Evolutionary conservation across 1,140 invertebrate genomes (phyloP).

Genomic region (Formica selysi): DNA sequence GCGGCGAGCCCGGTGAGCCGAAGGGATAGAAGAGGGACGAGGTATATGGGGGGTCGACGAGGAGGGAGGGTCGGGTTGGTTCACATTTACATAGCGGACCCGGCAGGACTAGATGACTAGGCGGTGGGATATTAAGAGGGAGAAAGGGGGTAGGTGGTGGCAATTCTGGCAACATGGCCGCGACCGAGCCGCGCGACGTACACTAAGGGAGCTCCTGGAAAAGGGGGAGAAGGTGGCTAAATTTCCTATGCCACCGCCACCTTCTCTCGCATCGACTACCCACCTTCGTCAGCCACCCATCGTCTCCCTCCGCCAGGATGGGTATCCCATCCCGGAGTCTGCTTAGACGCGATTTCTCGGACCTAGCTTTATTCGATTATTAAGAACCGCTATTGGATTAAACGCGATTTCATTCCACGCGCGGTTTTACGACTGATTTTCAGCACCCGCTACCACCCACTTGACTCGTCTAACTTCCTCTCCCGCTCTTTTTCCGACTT

Average conservation of each 20-base stretch:
- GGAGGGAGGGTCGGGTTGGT: slow-evolving; percentile 79
- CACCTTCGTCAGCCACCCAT: slow-evolving; percentile 55
- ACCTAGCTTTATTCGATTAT: slow-evolving; percentile 85
- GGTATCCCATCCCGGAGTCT: slow-evolving; percentile 69
- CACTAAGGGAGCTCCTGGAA: slow-evolving; percentile 78
- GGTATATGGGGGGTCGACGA: slow-evolving; percentile 73
- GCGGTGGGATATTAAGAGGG: slow-evolving; percentile 84
- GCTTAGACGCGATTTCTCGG: slow-evolving; percentile 82
- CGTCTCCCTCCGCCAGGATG: slow-evolving; percentile 35
- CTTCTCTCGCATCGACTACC: slow-evolving; percentile 67
- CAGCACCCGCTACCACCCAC: slow-evolving; percentile 71
- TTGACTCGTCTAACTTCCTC: slow-evolving; percentile 61
- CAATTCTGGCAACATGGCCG: slow-evolving; percentile 86
- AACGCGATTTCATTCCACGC: slow-evolving; percentile 78
- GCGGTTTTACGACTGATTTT: slow-evolving; percentile 81
- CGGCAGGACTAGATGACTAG: slow-evolving; percentile 86
- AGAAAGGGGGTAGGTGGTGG: slow-evolving; percentile 83
- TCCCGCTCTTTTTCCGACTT: slow-evolving; percentile 65
- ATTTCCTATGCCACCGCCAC: slow-evolving; percentile 75
- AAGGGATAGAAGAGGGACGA: slow-evolving; percentile 71
- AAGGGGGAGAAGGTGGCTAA: slow-evolving; percentile 64
- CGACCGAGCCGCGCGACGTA: slow-evolving; percentile 80
- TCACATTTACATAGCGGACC: slow-evolving; percentile 86
- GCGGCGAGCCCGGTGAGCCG: slow-evolving; percentile 69
- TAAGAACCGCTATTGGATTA: slow-evolving; percentile 86